These are phyloP conservation scores for Petrolisthes manimaculis DNA, from an alignment of 2,888 invertebrate species.

Conservation along the genomic window DNA sequence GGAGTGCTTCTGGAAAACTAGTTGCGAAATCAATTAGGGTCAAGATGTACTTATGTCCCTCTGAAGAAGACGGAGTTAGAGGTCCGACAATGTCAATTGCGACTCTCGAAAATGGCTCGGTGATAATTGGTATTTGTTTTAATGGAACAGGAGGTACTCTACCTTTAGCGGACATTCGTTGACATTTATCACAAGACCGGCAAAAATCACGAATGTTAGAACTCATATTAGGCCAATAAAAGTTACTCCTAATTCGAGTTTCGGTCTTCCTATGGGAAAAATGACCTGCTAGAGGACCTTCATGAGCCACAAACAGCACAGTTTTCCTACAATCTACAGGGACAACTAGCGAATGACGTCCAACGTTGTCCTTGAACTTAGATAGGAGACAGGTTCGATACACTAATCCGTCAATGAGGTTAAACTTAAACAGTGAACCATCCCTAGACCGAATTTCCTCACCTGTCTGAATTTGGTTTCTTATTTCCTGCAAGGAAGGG, in stretches of 20 bases:
- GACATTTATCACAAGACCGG: constrained; percentile 26
- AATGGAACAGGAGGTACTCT: not conserved
- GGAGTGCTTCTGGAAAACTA: constrained; percentile 27
- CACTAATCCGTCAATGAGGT: not conserved
- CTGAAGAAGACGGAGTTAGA: constrained; percentile 2
- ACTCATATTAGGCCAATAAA: constrained; percentile 22
- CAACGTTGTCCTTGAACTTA: not conserved
- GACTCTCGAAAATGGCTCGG: constrained; percentile 5
- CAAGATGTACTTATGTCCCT: constrained; percentile 17
- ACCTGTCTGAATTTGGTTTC: not conserved
- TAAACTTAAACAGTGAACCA: constrained; percentile 11
- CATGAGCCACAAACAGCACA: constrained; percentile 20
- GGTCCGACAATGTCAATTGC: constrained; percentile 31
- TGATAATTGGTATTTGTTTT: constrained; percentile 14
- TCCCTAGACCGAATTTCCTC: not conserved
- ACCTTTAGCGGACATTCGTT: constrained; percentile 24
- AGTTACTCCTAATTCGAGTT: not conserved
- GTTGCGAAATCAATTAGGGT: constrained; percentile 21
- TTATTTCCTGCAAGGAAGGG: not conserved
- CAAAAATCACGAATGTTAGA: not conserved
- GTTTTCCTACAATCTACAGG: not conserved
- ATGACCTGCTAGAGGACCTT: not conserved
- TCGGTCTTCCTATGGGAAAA: constrained; percentile 7
- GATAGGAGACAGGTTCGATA: constrained; percentile 3
- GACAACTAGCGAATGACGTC: not conserved